A percentile compares a stretch with the other conserved stretches of the same genome.
Evolutionary conservation across 2,113 vertebrate species (phyloP).

Genomic region (Mustela nigripes): DNA sequence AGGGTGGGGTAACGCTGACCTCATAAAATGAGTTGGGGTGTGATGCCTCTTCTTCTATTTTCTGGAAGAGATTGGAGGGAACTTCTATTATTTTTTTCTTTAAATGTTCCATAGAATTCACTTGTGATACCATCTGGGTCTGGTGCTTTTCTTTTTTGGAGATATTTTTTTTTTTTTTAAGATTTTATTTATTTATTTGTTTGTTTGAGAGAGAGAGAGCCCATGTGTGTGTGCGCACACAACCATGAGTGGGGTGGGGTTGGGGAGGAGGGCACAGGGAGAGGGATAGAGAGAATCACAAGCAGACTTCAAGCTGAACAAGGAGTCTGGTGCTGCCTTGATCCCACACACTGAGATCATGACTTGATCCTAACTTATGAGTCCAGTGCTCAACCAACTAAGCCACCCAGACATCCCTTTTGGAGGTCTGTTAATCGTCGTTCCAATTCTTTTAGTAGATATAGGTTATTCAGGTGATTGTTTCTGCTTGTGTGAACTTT

Average conservation of each 20-base stretch:
- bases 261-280: neutral
- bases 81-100: neutral
- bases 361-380: neutral
- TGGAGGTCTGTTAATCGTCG: neutral
- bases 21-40: neutral
- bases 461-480: neutral
- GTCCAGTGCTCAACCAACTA: neutral
- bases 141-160: neutral
- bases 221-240: neutral
- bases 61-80: neutral
- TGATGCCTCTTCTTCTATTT: neutral
- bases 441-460: neutral
- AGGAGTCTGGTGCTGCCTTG: too few species aligned
- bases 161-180: too few species aligned
- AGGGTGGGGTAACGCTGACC: slow-evolving; percentile 81
- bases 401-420: neutral
- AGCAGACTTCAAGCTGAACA: neutral
- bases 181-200: too few species aligned
- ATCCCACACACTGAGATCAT: neutral
- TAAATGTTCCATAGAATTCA: neutral
- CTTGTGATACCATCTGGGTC: neutral
- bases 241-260: neutral
- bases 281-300: neutral
- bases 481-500: neutral
- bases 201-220: neutral